Evolutionary conservation across 64 coral and sea anemone genomes (phyloP).

Genomic region (Actinia equina): DNA sequence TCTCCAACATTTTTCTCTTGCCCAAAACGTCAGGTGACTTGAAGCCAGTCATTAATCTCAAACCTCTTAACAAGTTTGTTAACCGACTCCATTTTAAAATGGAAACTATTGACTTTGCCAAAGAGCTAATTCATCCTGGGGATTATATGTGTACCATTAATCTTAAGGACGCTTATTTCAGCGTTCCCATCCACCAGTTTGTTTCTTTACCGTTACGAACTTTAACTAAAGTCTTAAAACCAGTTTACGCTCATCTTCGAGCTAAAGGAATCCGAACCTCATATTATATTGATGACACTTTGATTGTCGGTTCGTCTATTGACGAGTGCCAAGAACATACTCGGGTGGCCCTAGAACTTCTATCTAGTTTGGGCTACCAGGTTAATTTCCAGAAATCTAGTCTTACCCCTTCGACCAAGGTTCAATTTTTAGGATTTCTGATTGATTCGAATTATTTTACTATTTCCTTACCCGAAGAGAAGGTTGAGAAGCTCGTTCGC

Average conservation of each 20-base stretch:
- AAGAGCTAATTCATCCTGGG: not conserved
- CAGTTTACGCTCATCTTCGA: too few species aligned
- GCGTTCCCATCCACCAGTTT: too few species aligned
- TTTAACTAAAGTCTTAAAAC: too few species aligned
- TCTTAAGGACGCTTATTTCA: too few species aligned
- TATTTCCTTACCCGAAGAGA: not conserved
- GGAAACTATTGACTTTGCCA: not conserved
- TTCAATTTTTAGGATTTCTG: not conserved
- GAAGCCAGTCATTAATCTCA: constrained; percentile 34
- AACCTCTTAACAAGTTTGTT: constrained; percentile 41
- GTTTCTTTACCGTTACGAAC: too few species aligned
- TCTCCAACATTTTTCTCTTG: constrained; percentile 18
- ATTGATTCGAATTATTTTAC: not conserved
- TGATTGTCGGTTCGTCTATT: too few species aligned
- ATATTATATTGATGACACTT: too few species aligned
- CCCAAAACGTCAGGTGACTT: constrained; percentile 39
- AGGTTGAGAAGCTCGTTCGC: not conserved
- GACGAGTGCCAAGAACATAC: too few species aligned
- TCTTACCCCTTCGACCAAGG: not conserved
- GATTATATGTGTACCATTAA: not conserved
- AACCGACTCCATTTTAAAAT: constrained; percentile 28
- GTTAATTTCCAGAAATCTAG: not conserved
- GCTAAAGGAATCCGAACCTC: too few species aligned
- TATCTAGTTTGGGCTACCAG: not conserved
- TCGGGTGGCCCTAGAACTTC: not conserved